phyloP scores from a whole-genome alignment of 2,113 vertebrate species.

The Pelusios castaneus region DNA sequence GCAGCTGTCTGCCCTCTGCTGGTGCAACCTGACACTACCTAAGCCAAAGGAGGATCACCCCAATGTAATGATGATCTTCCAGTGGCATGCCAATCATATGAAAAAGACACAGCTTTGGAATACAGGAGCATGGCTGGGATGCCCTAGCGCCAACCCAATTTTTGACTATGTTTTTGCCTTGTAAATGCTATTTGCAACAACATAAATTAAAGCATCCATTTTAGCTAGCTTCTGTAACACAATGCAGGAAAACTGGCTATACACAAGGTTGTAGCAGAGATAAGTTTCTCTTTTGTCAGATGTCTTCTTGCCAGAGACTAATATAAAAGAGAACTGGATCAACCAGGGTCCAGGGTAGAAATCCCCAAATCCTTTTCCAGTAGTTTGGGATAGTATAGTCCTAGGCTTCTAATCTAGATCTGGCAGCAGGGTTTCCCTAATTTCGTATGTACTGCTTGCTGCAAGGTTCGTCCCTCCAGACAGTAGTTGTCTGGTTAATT shows the following conservation, averaged over 20 bases:
- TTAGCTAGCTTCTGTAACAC: neutral
- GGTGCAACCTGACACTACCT: neutral
- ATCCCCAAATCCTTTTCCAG: neutral
- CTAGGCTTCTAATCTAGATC: neutral
- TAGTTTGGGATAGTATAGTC: neutral
- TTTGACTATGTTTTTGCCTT: neutral
- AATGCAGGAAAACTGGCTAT: neutral
- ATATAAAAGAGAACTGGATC: neutral
- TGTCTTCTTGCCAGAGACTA: neutral
- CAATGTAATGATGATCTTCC: neutral
- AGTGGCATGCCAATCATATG: neutral
- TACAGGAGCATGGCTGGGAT: neutral
- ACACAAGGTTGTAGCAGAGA: neutral
- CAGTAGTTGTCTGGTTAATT: neutral
- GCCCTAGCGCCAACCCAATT: neutral
- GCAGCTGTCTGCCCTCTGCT: neutral
- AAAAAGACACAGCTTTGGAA: neutral
- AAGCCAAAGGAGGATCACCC: neutral
- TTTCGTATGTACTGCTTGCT: neutral
- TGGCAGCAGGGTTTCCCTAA: neutral
- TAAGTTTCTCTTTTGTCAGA: neutral
- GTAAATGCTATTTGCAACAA: neutral
- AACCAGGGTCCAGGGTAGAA: neutral
- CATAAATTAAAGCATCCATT: neutral
- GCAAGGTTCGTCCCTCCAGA: neutral